phyloP scores from a whole-genome alignment of 2,113 vertebrate genomes.

The Vanacampus margaritifer region DNA sequence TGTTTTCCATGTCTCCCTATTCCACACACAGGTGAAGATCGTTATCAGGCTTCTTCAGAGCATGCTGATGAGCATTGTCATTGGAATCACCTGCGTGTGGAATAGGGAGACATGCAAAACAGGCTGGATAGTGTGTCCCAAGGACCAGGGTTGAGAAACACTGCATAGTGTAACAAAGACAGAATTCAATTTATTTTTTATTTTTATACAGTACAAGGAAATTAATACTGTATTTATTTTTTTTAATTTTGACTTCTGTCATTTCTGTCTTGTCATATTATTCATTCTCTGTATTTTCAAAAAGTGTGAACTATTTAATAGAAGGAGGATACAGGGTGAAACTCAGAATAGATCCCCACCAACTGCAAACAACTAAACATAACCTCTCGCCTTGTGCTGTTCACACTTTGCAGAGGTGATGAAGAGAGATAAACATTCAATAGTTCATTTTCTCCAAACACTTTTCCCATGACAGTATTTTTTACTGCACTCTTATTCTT shows the following conservation, averaged over 20 bases:
- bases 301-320: neutral
- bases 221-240: neutral
- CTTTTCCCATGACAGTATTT: slow-evolving; percentile 24
- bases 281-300: neutral
- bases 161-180: neutral
- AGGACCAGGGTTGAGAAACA: too few relatives aligned
- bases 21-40: too few relatives aligned
- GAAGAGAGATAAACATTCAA: slow-evolving; percentile 8
- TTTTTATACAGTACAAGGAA: neutral
- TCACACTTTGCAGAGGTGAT: slow-evolving; percentile 3
- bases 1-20: too few relatives aligned
- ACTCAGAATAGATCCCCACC: neutral
- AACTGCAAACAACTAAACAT: neutral
- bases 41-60: too few relatives aligned
- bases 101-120: too few relatives aligned
- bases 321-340: neutral
- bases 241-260: too few relatives aligned
- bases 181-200: neutral
- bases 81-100: too few relatives aligned
- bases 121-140: too few relatives aligned
- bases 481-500: slow-evolving; percentile 27
- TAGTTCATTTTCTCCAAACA: slow-evolving; percentile 6
- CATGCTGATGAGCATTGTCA: too few relatives aligned
- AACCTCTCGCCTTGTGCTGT: neutral
- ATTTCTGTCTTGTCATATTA: neutral